Evolutionary conservation across 2,797 vertebrate genomes (phyloP), one percentile per base, ranked within the genome.

Genomic region (Cirrhinus molitorella): DNA sequence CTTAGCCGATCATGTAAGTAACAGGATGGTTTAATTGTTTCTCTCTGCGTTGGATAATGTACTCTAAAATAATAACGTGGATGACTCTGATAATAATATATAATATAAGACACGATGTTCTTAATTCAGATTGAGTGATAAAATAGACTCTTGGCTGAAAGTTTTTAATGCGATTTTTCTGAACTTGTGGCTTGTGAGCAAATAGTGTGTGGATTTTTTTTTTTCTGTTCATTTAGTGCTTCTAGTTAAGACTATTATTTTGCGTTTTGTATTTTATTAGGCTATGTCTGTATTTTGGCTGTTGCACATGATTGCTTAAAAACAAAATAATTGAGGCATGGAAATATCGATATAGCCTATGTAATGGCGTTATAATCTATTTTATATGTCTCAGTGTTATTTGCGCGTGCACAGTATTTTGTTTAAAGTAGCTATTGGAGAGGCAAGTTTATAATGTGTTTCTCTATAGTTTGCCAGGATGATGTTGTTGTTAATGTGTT

Each of bases 1-100:
- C 91, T 96, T 99, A 85, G 98, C 98, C 17, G 98, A 99, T 93
- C 98, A 99, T 95, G 98, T 99, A 95, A 99, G 98, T 99, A 91
- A 83, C 90, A 66, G 73, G 53, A 61, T 45, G 43, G 28, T 86
- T 91, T 85, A 74, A 43, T 87, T 84, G 5, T 73, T 66, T 53
- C 3, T 5, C 2, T 51, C 45, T 51, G 76, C 61, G 13, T 11
- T 11, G 73, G 14, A 12, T 67, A 3, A 13, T 19, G 21, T 49
- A 5, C 14, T 1, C 2, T 16, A 13, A 43, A 68, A 37, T 1
- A n/a, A 1, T 17, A 34, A 17, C 13, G 51, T 23, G 51, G 4
- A 9, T 17, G 23, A 47, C 8, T 4, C 25, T 4, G 11, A 14
- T n/a, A 13, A 34, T 6, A 31, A 34, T 34, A n/a, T 13, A 16